These are phyloP conservation scores for Phlogophora meticulosa DNA, from an alignment of 2,888 invertebrate species.

Conservation along the genomic window DNA sequence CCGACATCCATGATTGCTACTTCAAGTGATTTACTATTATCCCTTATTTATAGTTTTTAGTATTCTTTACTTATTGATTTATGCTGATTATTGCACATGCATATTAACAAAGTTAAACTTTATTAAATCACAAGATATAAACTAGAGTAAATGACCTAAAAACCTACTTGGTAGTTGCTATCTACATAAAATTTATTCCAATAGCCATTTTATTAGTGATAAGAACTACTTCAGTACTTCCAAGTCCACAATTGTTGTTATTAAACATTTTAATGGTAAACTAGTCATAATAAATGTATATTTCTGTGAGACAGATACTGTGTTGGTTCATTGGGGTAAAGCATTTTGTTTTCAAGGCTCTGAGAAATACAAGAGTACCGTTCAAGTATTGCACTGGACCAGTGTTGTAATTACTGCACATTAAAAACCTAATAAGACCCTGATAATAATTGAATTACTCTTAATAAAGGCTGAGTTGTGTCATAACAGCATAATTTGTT, in stretches of 20 bases:
- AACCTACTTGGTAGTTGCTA: slow-evolving; percentile 66
- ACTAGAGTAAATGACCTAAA: slow-evolving; percentile 69
- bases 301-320: slow-evolving; percentile 33
- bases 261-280: slow-evolving; percentile 41
- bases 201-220: slow-evolving; percentile 58
- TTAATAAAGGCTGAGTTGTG: background rate
- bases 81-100: background rate
- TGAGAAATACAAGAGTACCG: slow-evolving; percentile 15
- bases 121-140: slow-evolving; percentile 22
- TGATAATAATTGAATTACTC: background rate
- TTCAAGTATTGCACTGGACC: slow-evolving; percentile 7
- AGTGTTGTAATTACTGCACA: background rate
- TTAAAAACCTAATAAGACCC: background rate
- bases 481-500: background rate
- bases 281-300: slow-evolving; percentile 42
- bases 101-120: slow-evolving; percentile 9
- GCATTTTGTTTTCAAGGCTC: slow-evolving; percentile 45
- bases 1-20: slow-evolving; percentile 5
- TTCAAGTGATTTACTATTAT: background rate
- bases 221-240: slow-evolving; percentile 46
- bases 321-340: slow-evolving; percentile 45
- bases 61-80: background rate
- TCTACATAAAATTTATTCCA: slow-evolving; percentile 64
- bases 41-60: background rate
- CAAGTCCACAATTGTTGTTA: slow-evolving; percentile 39